Percentiles rank a stretch among this genome's conserved stretches.
phyloP scores from a whole-genome alignment of 2,113 vertebrate genomes.

The Salvelinus fontinalis region DNA sequence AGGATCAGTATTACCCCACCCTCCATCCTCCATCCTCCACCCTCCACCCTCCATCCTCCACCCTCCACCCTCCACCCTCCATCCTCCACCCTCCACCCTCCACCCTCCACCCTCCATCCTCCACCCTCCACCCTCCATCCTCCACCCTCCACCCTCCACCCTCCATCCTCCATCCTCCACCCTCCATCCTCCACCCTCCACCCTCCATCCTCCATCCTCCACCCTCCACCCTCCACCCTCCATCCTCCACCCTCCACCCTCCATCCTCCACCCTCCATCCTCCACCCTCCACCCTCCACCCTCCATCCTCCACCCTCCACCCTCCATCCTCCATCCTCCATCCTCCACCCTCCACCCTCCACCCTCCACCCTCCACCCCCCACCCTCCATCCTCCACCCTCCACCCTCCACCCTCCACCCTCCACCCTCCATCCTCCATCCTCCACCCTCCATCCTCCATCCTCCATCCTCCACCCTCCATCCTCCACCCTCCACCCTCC shows the following conservation, averaged over 20 bases:
- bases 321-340: slow-evolving; percentile 8
- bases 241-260: slow-evolving; percentile 11
- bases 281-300: background rate
- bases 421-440: slow-evolving; percentile 12
- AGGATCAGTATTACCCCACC: slow-evolving; percentile 10
- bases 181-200: slow-evolving; percentile 11
- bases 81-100: background rate
- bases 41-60: slow-evolving; percentile 12
- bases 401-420: too few species aligned
- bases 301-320: slow-evolving; percentile 4
- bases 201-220: slow-evolving; percentile 9
- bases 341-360: background rate
- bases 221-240: too few species aligned
- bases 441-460: slow-evolving; percentile 10
- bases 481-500: slow-evolving; percentile 16
- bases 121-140: slow-evolving; percentile 8
- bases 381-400: slow-evolving; percentile 11
- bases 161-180: too few species aligned
- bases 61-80: slow-evolving; percentile 7
- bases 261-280: slow-evolving; percentile 8
- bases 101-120: background rate
- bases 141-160: background rate
- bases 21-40: slow-evolving; percentile 13
- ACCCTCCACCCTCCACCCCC: background rate
- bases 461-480: slow-evolving; percentile 12